Conservation (phyloP, 2,888 invertebrate genomes). For the Lordiphosa andalusiaca region DNA sequence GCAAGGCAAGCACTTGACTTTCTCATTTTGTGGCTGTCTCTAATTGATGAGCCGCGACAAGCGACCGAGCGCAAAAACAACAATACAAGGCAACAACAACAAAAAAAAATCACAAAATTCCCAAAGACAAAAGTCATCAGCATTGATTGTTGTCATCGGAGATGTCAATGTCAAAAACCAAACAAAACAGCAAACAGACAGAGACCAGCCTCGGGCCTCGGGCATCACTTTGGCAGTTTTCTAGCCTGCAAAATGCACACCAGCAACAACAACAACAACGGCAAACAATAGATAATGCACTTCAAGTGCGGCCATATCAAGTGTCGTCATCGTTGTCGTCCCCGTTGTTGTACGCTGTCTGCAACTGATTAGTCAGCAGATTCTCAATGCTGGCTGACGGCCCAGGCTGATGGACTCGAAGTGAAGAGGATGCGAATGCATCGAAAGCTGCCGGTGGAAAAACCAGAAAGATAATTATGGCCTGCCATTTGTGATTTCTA, state of each 20-base stretch:
- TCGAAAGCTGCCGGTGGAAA: neutral
- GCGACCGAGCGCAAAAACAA: constrained; percentile 10
- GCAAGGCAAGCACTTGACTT: constrained; percentile 12
- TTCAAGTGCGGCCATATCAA: constrained; percentile 39
- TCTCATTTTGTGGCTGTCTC: constrained; percentile 16
- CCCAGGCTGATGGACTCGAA: constrained; percentile 8
- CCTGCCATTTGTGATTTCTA: no score
- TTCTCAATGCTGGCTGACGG: constrained; percentile 34
- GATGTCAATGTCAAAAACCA: constrained; percentile 34
- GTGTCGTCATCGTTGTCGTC: constrained; percentile 27
- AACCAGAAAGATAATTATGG: no score
- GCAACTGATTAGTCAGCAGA: constrained; percentile 64
- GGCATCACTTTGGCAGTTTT: constrained; percentile 37
- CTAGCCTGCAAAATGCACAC: constrained; percentile 33
- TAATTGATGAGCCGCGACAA: constrained; percentile 1
- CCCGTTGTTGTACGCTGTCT: constrained; percentile 31
- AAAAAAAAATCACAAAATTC: no score
- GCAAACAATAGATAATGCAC: constrained; percentile 48
- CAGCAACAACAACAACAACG: constrained; percentile 20
- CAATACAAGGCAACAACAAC: no score
- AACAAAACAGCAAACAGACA: constrained; percentile 3
- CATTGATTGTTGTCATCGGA: constrained; percentile 45
- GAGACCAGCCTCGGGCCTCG: neutral
- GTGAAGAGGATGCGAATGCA: neutral
- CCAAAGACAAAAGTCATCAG: constrained; percentile 44